Conservation (phyloP, 2,113 vertebrate species). For the Felis chaus region DNA sequence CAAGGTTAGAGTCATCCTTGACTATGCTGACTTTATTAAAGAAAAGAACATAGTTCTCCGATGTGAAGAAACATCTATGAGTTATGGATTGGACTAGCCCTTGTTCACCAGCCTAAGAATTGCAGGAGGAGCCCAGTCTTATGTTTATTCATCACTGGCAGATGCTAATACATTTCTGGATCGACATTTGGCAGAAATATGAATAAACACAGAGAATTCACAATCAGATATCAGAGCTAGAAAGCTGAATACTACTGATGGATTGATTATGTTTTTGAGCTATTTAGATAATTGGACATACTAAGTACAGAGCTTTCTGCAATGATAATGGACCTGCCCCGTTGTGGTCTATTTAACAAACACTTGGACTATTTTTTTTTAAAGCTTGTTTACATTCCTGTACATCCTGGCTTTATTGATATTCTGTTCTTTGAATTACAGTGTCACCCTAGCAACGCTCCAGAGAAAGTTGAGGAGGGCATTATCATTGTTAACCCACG, state of each 20-base stretch:
- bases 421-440: constrained; percentile 84
- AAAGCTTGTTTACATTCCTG: constrained; percentile 84
- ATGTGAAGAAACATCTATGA: not conserved
- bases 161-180: constrained; percentile 78
- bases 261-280: constrained; percentile 84
- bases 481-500: constrained; percentile 55
- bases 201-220: constrained; percentile 81
- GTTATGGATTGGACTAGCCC: not conserved
- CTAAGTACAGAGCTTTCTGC: constrained; percentile 83
- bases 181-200: constrained; percentile 77
- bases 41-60: not conserved
- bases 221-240: constrained; percentile 75
- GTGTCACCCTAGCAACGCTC: constrained; percentile 76
- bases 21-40: constrained; percentile 8
- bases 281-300: constrained; percentile 86
- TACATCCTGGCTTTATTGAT: constrained; percentile 82
- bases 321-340: constrained; percentile 84
- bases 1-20: not conserved
- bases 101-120: constrained; percentile 47
- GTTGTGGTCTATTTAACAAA: constrained; percentile 87
- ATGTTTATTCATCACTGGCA: constrained; percentile 74
- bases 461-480: constrained; percentile 75
- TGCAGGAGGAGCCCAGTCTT: constrained; percentile 20
- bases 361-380: constrained; percentile 76
- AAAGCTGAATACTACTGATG: constrained; percentile 80